Evolutionary conservation across 2,797 vertebrate species (phyloP), one percentile per base, ranked within the genome.

Genomic region (Lerista edwardsae): DNA sequence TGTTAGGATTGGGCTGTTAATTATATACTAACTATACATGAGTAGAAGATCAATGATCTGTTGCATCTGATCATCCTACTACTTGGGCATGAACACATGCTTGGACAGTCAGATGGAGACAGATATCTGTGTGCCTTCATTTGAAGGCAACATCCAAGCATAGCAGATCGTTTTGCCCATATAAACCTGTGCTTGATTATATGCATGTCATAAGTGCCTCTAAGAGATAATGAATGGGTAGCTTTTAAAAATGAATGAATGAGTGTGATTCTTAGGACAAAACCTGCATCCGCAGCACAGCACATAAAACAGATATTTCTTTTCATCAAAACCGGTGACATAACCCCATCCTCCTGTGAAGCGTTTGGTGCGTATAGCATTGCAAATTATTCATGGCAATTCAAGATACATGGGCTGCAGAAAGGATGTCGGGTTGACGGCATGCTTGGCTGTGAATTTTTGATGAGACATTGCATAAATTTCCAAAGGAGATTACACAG

Each of bases 391-490:
- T 84, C 73, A 88, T 74, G 29, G 59, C 44, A 72, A 29, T 62
- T 31, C 31, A 71, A 83, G 82, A 82, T 64, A 83, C 3, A 36
- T 11, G 71, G 55, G 19, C 65, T 39, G n/a, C 55, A 83, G 67
- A 86, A 89, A 86, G 29, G 2, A 59, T 78, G 29, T 27, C 27
- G 41, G 76, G 27, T 71, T 88, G 68, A 80, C 10, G 34, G 31
- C 1, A 4, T 84, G 75, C 79, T 84, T 86, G 59, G 31, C 82
- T 64, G 51, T 84, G 81, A 71, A 80, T 88, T 86, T 88, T 80
- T 82, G 72, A 87, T 91, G 55, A 6, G 3, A 65, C 74, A 51
- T 87, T 88, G 74, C 62, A 87, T 82, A 83, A 72, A 85, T 86
- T 89, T 82, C 87, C 84, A 27, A 76, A 76, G 73, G 41, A 39